phyloP scores from a whole-genome alignment of 2,113 vertebrate genomes.

The Petrocephalus microphthalmus region DNA sequence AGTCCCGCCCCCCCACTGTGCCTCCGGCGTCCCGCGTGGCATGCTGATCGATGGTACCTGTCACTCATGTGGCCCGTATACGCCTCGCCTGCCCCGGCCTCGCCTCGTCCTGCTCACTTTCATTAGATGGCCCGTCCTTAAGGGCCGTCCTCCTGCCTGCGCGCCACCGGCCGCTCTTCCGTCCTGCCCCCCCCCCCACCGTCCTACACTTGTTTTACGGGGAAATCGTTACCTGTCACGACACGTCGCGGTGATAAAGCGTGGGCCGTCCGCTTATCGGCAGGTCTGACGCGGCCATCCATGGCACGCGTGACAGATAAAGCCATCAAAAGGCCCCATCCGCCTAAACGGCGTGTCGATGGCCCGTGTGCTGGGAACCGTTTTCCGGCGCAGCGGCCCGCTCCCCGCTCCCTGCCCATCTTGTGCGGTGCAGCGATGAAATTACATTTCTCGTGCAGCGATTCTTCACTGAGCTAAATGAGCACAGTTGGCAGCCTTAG shows the following conservation, averaged over 20 bases:
- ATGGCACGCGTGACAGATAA: not conserved
- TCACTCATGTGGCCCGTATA: not conserved
- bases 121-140: not conserved
- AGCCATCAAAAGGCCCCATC: conserved; percentile 4
- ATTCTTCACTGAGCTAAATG: conserved; percentile 12
- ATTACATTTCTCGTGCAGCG: not conserved
- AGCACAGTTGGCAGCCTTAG: not conserved
- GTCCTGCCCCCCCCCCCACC: not conserved
- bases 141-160: not conserved
- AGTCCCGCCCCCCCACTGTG: not conserved
- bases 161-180: not conserved
- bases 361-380: not conserved
- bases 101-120: not conserved
- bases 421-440: not conserved
- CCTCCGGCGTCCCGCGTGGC: not conserved
- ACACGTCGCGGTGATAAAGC: not conserved
- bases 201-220: not conserved
- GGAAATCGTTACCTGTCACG: not conserved
- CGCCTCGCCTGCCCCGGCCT: not conserved
- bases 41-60: not conserved
- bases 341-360: not conserved
- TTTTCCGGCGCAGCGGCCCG: not conserved
- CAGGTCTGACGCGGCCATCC: not conserved
- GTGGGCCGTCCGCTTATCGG: not conserved
- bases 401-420: not conserved